Percentiles rank a stretch among this genome's conserved stretches.
phyloP scores from a whole-genome alignment of 1,140 invertebrate species.

The Trichomalopsis sarcophagae region DNA sequence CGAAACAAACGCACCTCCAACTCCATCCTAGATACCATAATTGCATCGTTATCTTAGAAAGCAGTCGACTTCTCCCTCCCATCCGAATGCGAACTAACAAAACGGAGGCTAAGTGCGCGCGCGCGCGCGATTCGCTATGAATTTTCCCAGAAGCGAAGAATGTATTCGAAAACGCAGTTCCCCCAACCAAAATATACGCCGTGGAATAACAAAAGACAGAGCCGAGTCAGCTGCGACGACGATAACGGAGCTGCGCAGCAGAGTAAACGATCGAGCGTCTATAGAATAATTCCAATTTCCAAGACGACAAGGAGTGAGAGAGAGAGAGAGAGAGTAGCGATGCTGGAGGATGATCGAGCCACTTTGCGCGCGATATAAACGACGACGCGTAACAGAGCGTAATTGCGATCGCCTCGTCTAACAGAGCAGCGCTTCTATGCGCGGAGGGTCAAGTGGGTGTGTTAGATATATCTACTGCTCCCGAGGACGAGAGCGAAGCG shows the following conservation, averaged over 20 bases:
- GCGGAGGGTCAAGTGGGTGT: conserved; percentile 43
- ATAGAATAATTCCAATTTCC: conserved; percentile 28
- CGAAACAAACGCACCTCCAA: conserved; percentile 43
- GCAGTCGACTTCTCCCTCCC: conserved; percentile 28
- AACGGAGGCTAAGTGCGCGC: conserved; percentile 21
- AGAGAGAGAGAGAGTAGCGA: background rate
- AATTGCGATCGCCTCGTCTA: conserved; percentile 26
- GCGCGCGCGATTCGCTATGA: conserved; percentile 19
- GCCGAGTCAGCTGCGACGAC: too few relatives aligned
- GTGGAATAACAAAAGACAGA: too few relatives aligned
- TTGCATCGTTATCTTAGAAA: conserved; percentile 51
- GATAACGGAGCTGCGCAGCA: too few relatives aligned
- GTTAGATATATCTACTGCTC: background rate
- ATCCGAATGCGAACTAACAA: conserved; percentile 39
- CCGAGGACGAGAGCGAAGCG: background rate
- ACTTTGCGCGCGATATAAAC: conserved; percentile 45
- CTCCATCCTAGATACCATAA: conserved; percentile 41
- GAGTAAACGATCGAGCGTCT: background rate
- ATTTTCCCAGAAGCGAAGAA: conserved; percentile 14
- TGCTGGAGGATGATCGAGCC: conserved; percentile 24
- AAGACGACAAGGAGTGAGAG: background rate
- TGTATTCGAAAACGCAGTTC: background rate
- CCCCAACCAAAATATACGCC: background rate
- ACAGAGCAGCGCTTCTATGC: background rate
- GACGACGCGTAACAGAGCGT: conserved; percentile 32